Conservation (phyloP, 2,797 vertebrate genomes). For the Eremophila alpestris region DNA sequence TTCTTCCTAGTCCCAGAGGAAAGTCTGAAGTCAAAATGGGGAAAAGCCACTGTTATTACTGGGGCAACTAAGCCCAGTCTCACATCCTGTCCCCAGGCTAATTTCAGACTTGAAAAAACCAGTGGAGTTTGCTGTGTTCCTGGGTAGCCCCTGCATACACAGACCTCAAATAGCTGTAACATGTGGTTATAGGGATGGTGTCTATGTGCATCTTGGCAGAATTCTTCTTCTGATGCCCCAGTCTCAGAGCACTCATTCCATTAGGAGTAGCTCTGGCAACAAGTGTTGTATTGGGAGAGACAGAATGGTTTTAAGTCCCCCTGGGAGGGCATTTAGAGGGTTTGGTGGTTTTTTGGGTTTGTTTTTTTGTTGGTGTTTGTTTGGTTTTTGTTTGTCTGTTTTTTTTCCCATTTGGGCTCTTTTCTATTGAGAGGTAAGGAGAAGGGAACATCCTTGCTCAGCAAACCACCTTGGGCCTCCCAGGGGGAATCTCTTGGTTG, state of each 20-base stretch:
- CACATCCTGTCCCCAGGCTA: background rate
- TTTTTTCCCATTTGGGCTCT: background rate
- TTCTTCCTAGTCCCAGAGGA: background rate
- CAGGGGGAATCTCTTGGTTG: background rate
- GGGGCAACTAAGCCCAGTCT: background rate
- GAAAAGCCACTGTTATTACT: background rate
- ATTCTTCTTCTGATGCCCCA: background rate
- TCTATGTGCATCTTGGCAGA: background rate
- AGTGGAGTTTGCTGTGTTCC: background rate
- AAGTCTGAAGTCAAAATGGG: background rate
- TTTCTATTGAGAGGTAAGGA: background rate
- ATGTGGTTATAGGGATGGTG: rapidly evolving
- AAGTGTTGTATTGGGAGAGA: background rate
- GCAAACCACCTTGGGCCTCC: background rate
- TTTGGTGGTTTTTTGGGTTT: no score
- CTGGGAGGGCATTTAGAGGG: background rate
- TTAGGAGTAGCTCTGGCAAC: background rate
- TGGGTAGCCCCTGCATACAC: background rate
- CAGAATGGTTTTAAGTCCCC: background rate
- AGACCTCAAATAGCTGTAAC: background rate
- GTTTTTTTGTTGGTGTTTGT: no score
- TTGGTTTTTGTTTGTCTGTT: no score
- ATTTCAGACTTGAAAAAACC: background rate
- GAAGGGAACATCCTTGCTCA: background rate
- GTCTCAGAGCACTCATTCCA: background rate